Percentiles rank a stretch among this genome's conserved stretches.
Conservation (phyloP, 1,140 invertebrate species). For the Drosophila pectinifera region DNA sequence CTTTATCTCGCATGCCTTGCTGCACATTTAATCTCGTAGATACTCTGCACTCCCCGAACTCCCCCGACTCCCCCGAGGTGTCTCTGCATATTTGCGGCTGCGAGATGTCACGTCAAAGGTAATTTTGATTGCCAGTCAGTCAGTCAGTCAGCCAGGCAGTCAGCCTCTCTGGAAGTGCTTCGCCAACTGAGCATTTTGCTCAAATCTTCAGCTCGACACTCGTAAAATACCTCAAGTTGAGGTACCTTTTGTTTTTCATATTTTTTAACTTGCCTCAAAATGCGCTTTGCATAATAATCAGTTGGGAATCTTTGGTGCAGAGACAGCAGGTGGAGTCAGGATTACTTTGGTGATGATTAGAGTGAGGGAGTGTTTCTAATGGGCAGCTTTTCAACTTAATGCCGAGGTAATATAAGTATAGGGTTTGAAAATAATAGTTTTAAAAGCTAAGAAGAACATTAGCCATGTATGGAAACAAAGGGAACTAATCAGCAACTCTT, state of each 20-base stretch:
- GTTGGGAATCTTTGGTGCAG: constrained; percentile 10
- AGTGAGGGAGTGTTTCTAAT: constrained; percentile 19
- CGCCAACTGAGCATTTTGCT: constrained; percentile 24
- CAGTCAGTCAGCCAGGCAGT: constrained; percentile 27
- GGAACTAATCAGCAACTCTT: no score
- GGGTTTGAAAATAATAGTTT: not conserved
- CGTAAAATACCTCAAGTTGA: constrained; percentile 37
- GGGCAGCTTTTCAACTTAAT: constrained; percentile 3
- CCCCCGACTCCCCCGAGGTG: no score
- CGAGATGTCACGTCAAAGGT: constrained; percentile 66
- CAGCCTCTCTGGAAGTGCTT: constrained; percentile 19
- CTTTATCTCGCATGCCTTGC: constrained; percentile 60
- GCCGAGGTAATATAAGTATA: not conserved
- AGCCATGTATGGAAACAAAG: no score
- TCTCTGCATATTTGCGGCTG: constrained; percentile 70
- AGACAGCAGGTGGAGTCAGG: constrained; percentile 5
- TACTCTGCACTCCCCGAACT: constrained; percentile 10
- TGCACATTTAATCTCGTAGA: constrained; percentile 73
- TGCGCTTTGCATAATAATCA: constrained; percentile 51
- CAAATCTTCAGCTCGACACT: constrained; percentile 33
- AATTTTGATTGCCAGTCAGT: constrained; percentile 67
- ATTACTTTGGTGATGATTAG: constrained; percentile 11
- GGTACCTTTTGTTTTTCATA: constrained; percentile 15
- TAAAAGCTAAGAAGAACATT: not conserved
- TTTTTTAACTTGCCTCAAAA: constrained; percentile 31